Evolutionary conservation across 2,888 invertebrate genomes (phyloP).

Genomic region (Pyrocoelia pectoralis): DNA sequence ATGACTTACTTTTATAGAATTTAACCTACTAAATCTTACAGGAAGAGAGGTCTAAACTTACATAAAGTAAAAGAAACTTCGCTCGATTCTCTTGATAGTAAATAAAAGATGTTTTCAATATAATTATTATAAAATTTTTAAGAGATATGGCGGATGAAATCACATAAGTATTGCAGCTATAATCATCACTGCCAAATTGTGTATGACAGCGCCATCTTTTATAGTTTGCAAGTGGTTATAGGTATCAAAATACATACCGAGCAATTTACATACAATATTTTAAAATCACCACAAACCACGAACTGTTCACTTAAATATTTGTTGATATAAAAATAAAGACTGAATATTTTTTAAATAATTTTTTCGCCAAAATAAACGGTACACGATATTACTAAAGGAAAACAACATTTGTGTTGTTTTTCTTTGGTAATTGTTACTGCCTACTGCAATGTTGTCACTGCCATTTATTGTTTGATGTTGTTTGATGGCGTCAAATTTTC

Average conservation of each 20-base stretch:
- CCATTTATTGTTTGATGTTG: too few species aligned
- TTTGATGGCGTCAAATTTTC: too few species aligned
- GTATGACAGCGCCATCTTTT: constrained; percentile 21
- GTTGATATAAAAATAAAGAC: too few species aligned
- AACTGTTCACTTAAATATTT: too few species aligned
- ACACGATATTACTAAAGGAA: too few species aligned
- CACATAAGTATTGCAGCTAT: constrained; percentile 18
- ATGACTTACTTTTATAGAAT: background rate
- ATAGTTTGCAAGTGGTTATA: background rate
- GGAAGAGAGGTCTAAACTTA: background rate
- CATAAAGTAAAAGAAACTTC: constrained; percentile 1
- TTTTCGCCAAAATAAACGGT: too few species aligned
- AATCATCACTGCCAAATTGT: constrained; percentile 11
- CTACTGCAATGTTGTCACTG: too few species aligned
- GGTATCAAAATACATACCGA: background rate
- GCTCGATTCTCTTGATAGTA: background rate
- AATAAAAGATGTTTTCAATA: constrained; percentile 7
- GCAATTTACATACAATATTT: background rate
- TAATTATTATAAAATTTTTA: constrained; percentile 14
- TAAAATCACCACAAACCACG: too few species aligned
- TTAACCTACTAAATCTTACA: background rate
- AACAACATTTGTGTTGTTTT: too few species aligned
- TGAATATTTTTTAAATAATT: too few species aligned
- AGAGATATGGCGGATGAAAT: constrained; percentile 35
- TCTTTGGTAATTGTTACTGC: too few species aligned